Conservation (phyloP, 1,140 invertebrate species). For the Apis dorsata region DNA sequence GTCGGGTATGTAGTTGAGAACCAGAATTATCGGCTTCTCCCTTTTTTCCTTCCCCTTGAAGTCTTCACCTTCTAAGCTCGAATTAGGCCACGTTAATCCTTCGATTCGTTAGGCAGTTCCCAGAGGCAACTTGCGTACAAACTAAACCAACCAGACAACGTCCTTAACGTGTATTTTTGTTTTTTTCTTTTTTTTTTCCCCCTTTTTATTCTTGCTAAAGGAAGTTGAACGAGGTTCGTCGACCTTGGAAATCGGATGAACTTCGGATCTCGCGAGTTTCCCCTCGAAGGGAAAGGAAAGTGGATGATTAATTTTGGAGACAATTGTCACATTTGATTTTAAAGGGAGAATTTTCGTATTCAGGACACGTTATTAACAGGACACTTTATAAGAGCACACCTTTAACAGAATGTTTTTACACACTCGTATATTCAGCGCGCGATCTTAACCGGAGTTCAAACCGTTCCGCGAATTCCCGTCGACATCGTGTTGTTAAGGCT, state of each 20-base stretch:
- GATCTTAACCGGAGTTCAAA: background rate
- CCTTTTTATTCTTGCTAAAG: too few relatives aligned
- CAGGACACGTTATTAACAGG: conserved; percentile 14
- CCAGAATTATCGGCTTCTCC: conserved; percentile 39
- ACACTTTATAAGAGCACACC: background rate
- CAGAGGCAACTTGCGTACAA: too few relatives aligned
- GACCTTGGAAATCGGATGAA: too few relatives aligned
- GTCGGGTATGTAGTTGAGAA: conserved; percentile 1
- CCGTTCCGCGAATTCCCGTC: conserved; percentile 6
- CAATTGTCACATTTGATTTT: background rate
- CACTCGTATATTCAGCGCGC: conserved; percentile 1
- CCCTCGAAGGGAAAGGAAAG: too few relatives aligned
- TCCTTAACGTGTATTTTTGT: background rate
- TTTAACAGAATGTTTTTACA: conserved; percentile 4
- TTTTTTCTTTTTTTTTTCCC: too few relatives aligned
- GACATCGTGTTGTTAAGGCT: background rate
- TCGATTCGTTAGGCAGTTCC: background rate
- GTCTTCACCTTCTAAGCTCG: conserved; percentile 20
- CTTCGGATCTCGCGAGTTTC: too few relatives aligned
- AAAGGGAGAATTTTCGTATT: conserved; percentile 1
- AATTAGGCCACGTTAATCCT: conserved; percentile 47
- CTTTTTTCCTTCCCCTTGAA: background rate
- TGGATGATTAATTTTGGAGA: too few relatives aligned
- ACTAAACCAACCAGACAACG: background rate
- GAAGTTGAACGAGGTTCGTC: too few relatives aligned